A percentile compares a stretch with the other conserved stretches of the same genome.
Conservation (phyloP, 30 jellyfish, hydroid and myxozoan species). For the Aurelia aurita complex sp. Pacific region DNA sequence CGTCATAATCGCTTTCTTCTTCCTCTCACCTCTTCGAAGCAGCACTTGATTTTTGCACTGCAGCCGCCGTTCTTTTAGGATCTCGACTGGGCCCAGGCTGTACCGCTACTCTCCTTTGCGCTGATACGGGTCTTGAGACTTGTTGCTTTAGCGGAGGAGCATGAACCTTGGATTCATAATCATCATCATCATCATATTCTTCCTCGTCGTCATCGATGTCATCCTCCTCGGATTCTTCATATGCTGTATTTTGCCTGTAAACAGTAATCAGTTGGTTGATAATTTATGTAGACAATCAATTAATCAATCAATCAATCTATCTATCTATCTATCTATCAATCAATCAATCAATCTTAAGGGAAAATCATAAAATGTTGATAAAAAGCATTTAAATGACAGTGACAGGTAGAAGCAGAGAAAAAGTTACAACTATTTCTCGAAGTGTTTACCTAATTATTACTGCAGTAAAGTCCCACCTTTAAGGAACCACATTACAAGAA, state of each 20-base stretch:
- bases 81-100: slow-evolving; percentile 69
- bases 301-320: too few relatives aligned
- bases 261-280: neutral
- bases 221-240: slow-evolving; percentile 62
- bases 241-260: slow-evolving; percentile 43
- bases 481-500: too few relatives aligned
- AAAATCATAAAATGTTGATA: too few relatives aligned
- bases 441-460: too few relatives aligned
- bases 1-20: slow-evolving; percentile 54
- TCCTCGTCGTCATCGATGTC: slow-evolving; percentile 59
- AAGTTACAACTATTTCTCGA: too few relatives aligned
- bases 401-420: too few relatives aligned
- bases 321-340: too few relatives aligned
- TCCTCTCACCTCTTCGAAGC: slow-evolving; percentile 4
- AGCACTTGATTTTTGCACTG: slow-evolving; percentile 33
- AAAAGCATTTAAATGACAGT: too few relatives aligned
- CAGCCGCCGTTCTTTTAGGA: slow-evolving; percentile 19
- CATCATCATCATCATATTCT: slow-evolving; percentile 56
- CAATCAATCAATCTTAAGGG: too few relatives aligned
- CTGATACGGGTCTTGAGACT: slow-evolving; percentile 27
- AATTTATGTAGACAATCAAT: too few relatives aligned
- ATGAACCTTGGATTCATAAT: slow-evolving; percentile 43
- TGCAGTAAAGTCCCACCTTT: too few relatives aligned
- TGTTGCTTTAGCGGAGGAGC: slow-evolving; percentile 23
- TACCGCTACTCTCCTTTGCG: slow-evolving; percentile 43